Evolutionary conservation across 2,797 vertebrate genomes (phyloP), one percentile per base, ranked within the genome.

Genomic region (Protonibea diacanthus): DNA sequence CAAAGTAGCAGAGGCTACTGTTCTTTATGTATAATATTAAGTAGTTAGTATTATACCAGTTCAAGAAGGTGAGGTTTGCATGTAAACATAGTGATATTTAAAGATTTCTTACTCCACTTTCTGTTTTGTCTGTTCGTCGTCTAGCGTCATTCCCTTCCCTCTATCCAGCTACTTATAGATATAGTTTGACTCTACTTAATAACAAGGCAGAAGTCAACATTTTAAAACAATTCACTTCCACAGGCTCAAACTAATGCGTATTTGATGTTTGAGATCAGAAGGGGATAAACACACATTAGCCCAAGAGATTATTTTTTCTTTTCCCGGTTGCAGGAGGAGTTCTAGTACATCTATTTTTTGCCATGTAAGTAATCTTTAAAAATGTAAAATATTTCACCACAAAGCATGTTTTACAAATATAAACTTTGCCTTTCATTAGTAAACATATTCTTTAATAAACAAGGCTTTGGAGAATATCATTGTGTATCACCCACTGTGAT

Each of bases 401-500:
- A 44, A 53, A 61, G 48, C 49, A 27, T 72, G 67, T 82, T 80
- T 84, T 74, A 72, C 73, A 85, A 82, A 84, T 77, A 61, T 71
- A 78, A 82, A 80, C 57, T 78, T 80, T 76, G 67, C 47, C 62
- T 57, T 21, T 76, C 70, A 81, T 88, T 83, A 84, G 61, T 68
- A 63, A 88, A 85, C 60, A 71, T 71, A 57, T 83, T 80, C 53
- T 66, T 74, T 56, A 72, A 85, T 80, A 74, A 87, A 80, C 68
- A 74, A 72, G 48, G 75, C 75, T 74, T 80, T 82, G 77, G 68
- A 86, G 77, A 83, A 76, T 86, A 85, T 78, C 44, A 29, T 0
- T 66, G 78, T 57, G 47, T 23, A 62, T 84, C 58, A 56, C 88
- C 83, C 55, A 79, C 80, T 74, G 71, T 80, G 85, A 85, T 88